Base-by-base conservation (phyloP, 2,888 invertebrate species). In the Dryobota labecula region DNA sequence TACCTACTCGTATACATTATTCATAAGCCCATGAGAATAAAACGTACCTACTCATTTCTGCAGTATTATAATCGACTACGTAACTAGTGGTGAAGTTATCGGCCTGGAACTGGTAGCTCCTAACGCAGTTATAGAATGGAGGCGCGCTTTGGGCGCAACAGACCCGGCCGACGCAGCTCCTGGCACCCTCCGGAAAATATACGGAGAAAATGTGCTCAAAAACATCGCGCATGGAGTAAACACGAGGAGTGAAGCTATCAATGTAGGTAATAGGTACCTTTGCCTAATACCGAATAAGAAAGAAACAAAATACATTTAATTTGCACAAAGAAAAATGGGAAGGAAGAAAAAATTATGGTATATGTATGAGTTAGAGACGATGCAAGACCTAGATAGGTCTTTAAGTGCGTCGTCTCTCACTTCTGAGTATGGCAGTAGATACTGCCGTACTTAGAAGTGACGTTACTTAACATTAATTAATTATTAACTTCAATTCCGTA, bases 151-250 rank as follows among this genome's bases (percentile, higher is more conserved):
- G 60, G 98, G 98, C 6, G 97, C 97, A 7, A 95, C 95, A 0
- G 97, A 98, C 87, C 97, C 97, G 0, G 88, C 90, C 0, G 94
- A 96, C 33, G 97, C 97, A 1, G 95, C 96, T 54, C 97, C 97
- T 0, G 94, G 96, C 9, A 96, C 97, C 4, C 90, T 98, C 45
- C 95, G 98, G 73, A 96, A 96, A 3, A 87, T 96, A 7, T 98
- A 97, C 85, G 98, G 98, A n/a, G 95, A 96, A 64, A 97, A 97
- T 87, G 94, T 93, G 45, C 93, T 97, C 5, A 95, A 94, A 57
- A 98, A 98, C 89, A 97, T 97, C 0, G 96, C 98, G 76, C 98
- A 98, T 89, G 98, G 97, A 36, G 97, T 98, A 9, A 95, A 96
- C 70, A 96, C 96, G 49, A 86, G 93, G 0, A 96, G 96, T 78